A percentile compares a stretch with the other conserved stretches of the same genome.
Evolutionary conservation across 1,140 invertebrate species (phyloP).

Genomic region (Papilio aristodemus): DNA sequence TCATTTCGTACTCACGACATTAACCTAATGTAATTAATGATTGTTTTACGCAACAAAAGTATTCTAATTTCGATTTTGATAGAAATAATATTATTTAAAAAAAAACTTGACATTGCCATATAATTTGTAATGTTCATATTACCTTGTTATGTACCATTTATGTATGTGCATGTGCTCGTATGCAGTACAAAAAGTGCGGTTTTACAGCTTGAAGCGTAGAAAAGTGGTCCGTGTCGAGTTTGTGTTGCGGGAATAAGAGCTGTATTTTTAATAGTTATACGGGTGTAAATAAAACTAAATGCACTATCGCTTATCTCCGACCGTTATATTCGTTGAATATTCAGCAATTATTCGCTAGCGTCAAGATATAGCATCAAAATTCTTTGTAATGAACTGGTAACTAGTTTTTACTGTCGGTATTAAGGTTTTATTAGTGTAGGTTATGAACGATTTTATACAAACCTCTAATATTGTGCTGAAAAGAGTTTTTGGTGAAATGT

Average conservation of each 20-base stretch:
- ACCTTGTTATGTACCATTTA: too few species aligned
- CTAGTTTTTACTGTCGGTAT: background rate
- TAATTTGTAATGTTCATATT: background rate
- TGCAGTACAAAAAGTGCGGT: conserved; percentile 6
- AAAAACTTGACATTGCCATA: background rate
- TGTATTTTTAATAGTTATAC: conserved; percentile 66
- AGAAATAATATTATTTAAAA: too few species aligned
- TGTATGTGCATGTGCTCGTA: too few species aligned
- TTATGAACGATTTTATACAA: conserved; percentile 19
- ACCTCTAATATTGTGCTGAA: background rate
- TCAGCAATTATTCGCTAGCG: conserved; percentile 68
- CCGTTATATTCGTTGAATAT: conserved; percentile 64
- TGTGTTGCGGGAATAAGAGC: conserved; percentile 57
- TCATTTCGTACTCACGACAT: too few species aligned
- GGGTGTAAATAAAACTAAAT: conserved; percentile 67
- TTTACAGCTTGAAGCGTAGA: conserved; percentile 30
- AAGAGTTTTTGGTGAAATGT: too few species aligned
- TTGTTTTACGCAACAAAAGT: too few species aligned
- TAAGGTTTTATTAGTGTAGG: background rate
- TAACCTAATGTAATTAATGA: too few species aligned
- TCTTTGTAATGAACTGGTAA: conserved; percentile 42
- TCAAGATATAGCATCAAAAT: conserved; percentile 61
- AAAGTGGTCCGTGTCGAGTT: background rate
- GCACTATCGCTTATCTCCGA: conserved; percentile 64
- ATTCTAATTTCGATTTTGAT: too few species aligned